phyloP scores from a whole-genome alignment of 1,140 invertebrate genomes.

The Zaprionus ghesquierei region DNA sequence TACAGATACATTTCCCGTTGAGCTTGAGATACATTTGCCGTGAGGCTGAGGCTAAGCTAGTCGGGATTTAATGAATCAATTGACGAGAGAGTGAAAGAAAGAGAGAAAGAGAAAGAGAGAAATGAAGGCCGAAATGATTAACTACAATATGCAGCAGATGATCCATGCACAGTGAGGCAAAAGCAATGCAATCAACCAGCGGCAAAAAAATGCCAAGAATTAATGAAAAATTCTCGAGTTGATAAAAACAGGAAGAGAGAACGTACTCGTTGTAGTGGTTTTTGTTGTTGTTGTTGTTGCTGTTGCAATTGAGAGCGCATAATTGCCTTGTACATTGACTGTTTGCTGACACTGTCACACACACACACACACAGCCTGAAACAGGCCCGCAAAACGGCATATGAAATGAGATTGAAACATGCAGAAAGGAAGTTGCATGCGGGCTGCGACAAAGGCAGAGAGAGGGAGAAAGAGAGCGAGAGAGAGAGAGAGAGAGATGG shows the following conservation, averaged over 20 bases:
- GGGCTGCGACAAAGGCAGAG: constrained; percentile 20
- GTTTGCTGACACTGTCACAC: constrained; percentile 38
- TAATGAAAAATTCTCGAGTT: no score
- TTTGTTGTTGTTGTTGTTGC: constrained; percentile 7
- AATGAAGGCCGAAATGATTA: constrained; percentile 3
- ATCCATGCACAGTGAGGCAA: neutral
- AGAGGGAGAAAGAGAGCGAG: no score
- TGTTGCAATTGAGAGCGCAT: constrained; percentile 23
- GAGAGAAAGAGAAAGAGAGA: neutral
- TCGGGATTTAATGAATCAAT: constrained; percentile 7
- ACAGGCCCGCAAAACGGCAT: constrained; percentile 21
- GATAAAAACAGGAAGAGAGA: constrained; percentile 9
- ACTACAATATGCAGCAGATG: neutral
- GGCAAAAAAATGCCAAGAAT: neutral
- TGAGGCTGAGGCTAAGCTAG: neutral
- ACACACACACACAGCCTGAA: no score
- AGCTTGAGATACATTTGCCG: neutral
- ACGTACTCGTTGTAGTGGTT: neutral
- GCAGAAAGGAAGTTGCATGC: constrained; percentile 70
- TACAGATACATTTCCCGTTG: neutral
- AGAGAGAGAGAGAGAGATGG: neutral
- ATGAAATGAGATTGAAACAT: constrained; percentile 35
- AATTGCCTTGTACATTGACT: constrained; percentile 26
- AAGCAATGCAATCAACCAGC: no score
- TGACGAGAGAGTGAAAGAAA: neutral